Percentiles rank a stretch among this genome's conserved stretches.
Evolutionary conservation across 2,888 invertebrate species (phyloP).

Genomic region (Lucinisca nassula): DNA sequence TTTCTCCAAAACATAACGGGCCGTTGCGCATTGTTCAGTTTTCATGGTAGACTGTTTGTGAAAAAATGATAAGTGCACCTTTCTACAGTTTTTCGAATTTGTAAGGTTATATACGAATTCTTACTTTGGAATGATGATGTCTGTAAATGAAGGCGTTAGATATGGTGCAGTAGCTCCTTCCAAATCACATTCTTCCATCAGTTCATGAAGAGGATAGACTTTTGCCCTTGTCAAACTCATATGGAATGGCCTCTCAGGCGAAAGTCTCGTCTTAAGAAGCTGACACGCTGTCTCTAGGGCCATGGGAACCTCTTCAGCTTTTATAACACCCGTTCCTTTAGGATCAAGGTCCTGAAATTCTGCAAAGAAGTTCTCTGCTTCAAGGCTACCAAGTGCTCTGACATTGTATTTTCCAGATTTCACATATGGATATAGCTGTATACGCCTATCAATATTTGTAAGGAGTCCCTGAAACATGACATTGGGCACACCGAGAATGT

Average conservation of each 20-base stretch:
- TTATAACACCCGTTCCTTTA: slow-evolving; percentile 44
- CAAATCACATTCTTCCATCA: neutral
- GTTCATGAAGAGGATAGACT: neutral
- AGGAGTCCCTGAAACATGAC: slow-evolving; percentile 57
- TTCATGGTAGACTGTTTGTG: too few relatives aligned
- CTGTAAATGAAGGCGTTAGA: too few relatives aligned
- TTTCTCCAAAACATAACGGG: too few relatives aligned
- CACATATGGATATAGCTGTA: slow-evolving; percentile 49
- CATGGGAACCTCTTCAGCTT: slow-evolving; percentile 40
- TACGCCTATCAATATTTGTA: slow-evolving; percentile 49
- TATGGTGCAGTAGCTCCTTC: too few relatives aligned
- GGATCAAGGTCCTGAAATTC: slow-evolving; percentile 57
- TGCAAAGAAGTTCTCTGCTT: slow-evolving; percentile 49
- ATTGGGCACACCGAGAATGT: slow-evolving; percentile 47
- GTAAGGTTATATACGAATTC: too few relatives aligned
- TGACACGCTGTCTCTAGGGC: slow-evolving; percentile 42
- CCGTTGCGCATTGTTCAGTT: too few relatives aligned
- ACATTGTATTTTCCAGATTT: slow-evolving; percentile 49
- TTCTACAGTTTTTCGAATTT: too few relatives aligned
- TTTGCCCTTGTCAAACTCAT: slow-evolving; percentile 15
- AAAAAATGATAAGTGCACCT: too few relatives aligned
- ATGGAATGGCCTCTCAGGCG: slow-evolving; percentile 38
- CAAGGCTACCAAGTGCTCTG: slow-evolving; percentile 46
- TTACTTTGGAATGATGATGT: too few relatives aligned
- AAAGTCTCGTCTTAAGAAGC: slow-evolving; percentile 8